Evolutionary conservation across 1,140 invertebrate species (phyloP).

Genomic region (Diorhabda carinulata): DNA sequence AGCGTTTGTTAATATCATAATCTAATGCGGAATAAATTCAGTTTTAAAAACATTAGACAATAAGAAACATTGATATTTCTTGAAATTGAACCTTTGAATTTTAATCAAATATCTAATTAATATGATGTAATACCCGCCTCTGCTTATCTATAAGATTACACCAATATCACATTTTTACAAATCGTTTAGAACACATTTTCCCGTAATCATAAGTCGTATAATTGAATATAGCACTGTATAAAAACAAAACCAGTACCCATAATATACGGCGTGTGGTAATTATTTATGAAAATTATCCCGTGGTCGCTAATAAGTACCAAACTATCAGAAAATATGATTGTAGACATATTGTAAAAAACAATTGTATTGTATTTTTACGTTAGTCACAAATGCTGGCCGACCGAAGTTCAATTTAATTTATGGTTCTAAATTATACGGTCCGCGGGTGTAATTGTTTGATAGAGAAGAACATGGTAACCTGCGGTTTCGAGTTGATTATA

Average conservation of each 20-base stretch:
- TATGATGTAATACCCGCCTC: too few relatives aligned
- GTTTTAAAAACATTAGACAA: too few relatives aligned
- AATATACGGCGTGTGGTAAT: slow-evolving; percentile 18
- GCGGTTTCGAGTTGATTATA: slow-evolving; percentile 22
- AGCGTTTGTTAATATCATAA: too few relatives aligned
- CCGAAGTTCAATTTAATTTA: slow-evolving; percentile 22
- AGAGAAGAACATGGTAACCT: slow-evolving; percentile 18
- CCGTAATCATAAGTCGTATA: not conserved
- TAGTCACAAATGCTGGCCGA: slow-evolving; percentile 16
- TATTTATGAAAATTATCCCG: slow-evolving; percentile 22
- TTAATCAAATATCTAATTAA: too few relatives aligned
- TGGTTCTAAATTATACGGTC: slow-evolving; percentile 24
- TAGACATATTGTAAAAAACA: slow-evolving; percentile 21
- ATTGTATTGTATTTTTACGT: slow-evolving; percentile 21
- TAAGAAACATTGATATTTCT: too few relatives aligned
- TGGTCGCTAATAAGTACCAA: slow-evolving; percentile 22
- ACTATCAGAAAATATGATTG: slow-evolving; percentile 22
- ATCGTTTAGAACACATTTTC: not conserved
- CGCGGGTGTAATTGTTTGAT: slow-evolving; percentile 20
- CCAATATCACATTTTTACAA: slow-evolving; percentile 1
- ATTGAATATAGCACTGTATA: slow-evolving; percentile 11
- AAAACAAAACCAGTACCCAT: slow-evolving; percentile 7
- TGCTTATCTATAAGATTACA: not conserved
- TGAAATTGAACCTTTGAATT: too few relatives aligned
- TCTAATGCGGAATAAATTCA: too few relatives aligned